Evolutionary conservation across 2,888 invertebrate genomes (phyloP).

Genomic region (Rosalia funebris): DNA sequence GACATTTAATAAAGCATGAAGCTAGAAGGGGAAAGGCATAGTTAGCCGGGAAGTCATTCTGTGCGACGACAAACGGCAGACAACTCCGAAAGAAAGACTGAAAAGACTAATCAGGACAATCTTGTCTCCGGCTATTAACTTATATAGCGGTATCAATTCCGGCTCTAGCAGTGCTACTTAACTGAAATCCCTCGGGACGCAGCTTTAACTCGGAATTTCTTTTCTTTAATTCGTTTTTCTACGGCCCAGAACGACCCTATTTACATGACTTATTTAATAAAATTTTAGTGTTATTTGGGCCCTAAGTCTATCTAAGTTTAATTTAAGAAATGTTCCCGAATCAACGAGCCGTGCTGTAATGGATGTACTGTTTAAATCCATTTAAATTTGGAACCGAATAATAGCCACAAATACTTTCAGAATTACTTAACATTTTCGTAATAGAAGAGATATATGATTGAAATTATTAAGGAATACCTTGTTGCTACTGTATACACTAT

Average conservation of each 20-base stretch:
- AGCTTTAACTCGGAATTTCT: slow-evolving; percentile 55
- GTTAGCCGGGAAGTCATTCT: slow-evolving; percentile 14
- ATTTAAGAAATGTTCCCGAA: background rate
- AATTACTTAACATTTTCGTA: too few species aligned
- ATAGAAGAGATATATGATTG: too few species aligned
- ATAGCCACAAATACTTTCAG: too few species aligned
- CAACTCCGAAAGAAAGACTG: slow-evolving; percentile 26
- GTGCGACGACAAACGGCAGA: slow-evolving; percentile 22
- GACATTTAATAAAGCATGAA: slow-evolving; percentile 46
- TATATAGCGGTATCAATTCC: slow-evolving; percentile 65
- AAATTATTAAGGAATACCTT: too few species aligned
- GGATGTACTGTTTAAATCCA: background rate
- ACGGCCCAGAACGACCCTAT: slow-evolving; percentile 52
- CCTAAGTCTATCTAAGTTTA: slow-evolving; percentile 40
- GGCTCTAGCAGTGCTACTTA: slow-evolving; percentile 50
- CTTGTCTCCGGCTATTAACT: slow-evolving; percentile 65
- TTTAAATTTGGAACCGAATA: too few species aligned
- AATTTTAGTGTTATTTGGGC: slow-evolving; percentile 46
- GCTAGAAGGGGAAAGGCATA: slow-evolving; percentile 26
- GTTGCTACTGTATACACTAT: too few species aligned
- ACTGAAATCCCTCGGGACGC: slow-evolving; percentile 51
- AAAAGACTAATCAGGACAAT: slow-evolving; percentile 63
- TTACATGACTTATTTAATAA: slow-evolving; percentile 56
- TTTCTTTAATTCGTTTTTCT: slow-evolving; percentile 57
- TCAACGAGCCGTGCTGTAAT: background rate